These are phyloP conservation scores for Zelleria hepariella DNA, from an alignment of 2,888 invertebrate genomes.

Conservation along the genomic window DNA sequence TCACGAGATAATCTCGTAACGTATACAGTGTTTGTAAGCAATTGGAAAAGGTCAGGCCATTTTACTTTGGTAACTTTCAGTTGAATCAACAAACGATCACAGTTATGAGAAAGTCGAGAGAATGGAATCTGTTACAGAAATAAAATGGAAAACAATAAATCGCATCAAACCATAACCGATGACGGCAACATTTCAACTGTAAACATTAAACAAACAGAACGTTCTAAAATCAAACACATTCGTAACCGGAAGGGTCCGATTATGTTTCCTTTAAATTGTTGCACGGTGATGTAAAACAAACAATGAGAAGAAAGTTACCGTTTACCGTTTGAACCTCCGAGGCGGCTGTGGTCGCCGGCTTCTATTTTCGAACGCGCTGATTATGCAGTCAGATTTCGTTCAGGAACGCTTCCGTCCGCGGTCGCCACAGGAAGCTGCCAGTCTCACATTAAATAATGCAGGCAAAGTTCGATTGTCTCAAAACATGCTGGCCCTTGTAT, in stretches of 20 bases:
- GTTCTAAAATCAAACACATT: not conserved
- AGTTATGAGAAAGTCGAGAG: not conserved
- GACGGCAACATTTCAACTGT: not conserved
- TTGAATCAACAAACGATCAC: not conserved
- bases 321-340: slow-evolving; percentile 25
- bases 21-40: not conserved
- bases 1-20: not conserved
- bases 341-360: slow-evolving; percentile 8
- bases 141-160: not conserved
- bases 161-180: not conserved
- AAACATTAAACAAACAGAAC: slow-evolving; percentile 6
- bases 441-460: slow-evolving; percentile 27
- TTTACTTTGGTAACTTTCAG: not conserved
- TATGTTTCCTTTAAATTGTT: not conserved
- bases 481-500: not conserved
- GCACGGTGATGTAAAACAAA: not conserved
- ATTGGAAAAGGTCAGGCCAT: not conserved
- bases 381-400: slow-evolving; percentile 24
- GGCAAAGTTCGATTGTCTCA: slow-evolving; percentile 9
- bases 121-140: not conserved
- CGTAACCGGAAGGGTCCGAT: not conserved
- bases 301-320: slow-evolving; percentile 31
- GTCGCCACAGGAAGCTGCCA: slow-evolving; percentile 40
- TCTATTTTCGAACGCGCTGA: slow-evolving; percentile 46
- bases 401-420: slow-evolving; percentile 34